phyloP scores from a whole-genome alignment of 2,888 invertebrate species.

The Euplexia lucipara region DNA sequence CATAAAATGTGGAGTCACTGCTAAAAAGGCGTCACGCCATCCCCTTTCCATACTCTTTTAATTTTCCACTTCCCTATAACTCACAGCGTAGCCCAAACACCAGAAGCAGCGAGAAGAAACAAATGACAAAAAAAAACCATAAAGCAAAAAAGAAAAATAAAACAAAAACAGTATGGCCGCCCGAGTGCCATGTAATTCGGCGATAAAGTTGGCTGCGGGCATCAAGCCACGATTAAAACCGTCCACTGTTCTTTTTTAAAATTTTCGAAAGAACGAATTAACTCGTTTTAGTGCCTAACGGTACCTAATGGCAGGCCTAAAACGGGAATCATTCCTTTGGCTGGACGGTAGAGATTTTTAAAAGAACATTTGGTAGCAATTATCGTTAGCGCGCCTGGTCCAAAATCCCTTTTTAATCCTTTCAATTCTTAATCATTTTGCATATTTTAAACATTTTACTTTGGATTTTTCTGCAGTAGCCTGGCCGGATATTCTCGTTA shows the following conservation, averaged over 20 bases:
- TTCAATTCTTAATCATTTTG: slow-evolving; percentile 68
- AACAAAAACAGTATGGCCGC: slow-evolving; percentile 51
- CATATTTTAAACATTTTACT: slow-evolving; percentile 61
- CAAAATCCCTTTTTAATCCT: slow-evolving; percentile 71
- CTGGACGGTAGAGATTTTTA: slow-evolving; percentile 57
- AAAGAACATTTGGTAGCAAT: slow-evolving; percentile 73
- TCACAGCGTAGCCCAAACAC: slow-evolving; percentile 30
- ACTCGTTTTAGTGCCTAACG: slow-evolving; percentile 65
- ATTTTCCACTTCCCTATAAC: slow-evolving; percentile 26
- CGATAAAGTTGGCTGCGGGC: slow-evolving; percentile 57
- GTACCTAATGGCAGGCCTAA: slow-evolving; percentile 64
- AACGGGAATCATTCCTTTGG: slow-evolving; percentile 55
- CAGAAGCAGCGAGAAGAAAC: slow-evolving; percentile 49
- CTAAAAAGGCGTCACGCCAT: no score
- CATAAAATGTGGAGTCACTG: background rate
- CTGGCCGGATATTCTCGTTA: slow-evolving; percentile 4
- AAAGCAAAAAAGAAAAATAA: slow-evolving; percentile 41
- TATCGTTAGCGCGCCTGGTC: slow-evolving; percentile 72
- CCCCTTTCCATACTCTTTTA: slow-evolving; percentile 20
- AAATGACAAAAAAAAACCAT: slow-evolving; percentile 42
- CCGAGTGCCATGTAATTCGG: slow-evolving; percentile 60
- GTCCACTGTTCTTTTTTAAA: slow-evolving; percentile 62
- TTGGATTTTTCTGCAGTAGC: slow-evolving; percentile 32
- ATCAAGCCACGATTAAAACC: slow-evolving; percentile 62
- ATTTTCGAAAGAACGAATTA: slow-evolving; percentile 62